Evolutionary conservation across 53 echinoderm and acorn worm genomes (phyloP), one percentile per base, ranked within the genome.

Genomic region (Arbacia lixula): DNA sequence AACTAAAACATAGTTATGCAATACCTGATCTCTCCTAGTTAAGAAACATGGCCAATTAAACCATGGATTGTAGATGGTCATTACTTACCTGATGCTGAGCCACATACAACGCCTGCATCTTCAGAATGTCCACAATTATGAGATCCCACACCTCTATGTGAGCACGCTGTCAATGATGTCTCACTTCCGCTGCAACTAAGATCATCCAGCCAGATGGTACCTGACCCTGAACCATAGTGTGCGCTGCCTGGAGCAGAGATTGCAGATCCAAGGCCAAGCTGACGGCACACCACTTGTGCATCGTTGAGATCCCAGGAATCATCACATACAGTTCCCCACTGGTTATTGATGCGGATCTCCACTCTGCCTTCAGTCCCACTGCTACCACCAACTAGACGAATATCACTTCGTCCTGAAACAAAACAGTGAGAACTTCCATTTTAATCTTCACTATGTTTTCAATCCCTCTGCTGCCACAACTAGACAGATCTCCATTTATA

Each of bases 321-420:
- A 33, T 74, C 74, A 53, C 74, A 74, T 4, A 74, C 53, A 4
- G 74, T 73, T 3, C 73, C 53, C 73, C 73, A 73, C 20, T 73
- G 5, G 30, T 53, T 53, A 20, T 73, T 73, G 19, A 73, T 20
- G 73, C 20, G 32, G 1, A 73, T 12, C 52, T 73, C 73, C 9
- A 73, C 73, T 4, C 73, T 14, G 2, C 73, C 73, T 5, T 73
- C 73, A 8, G 1, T 53, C 30, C 30, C n/a, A 33, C 31, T 12
- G 33, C 53, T 53, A 20, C 73, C 73, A n/a, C 34, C 53, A 24
- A 53, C 73, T 8, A 73, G 73, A 53, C 73, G 73, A 31, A 73
- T 51, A 10, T 10, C 8, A 46, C 46, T 46, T 46, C 46, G 8
- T 14, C 8, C 46, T 46, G 46, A 14, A 8, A 14, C 46, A 10